Conservation (phyloP, 2,113 vertebrate genomes). For the Jaculus jaculus region DNA sequence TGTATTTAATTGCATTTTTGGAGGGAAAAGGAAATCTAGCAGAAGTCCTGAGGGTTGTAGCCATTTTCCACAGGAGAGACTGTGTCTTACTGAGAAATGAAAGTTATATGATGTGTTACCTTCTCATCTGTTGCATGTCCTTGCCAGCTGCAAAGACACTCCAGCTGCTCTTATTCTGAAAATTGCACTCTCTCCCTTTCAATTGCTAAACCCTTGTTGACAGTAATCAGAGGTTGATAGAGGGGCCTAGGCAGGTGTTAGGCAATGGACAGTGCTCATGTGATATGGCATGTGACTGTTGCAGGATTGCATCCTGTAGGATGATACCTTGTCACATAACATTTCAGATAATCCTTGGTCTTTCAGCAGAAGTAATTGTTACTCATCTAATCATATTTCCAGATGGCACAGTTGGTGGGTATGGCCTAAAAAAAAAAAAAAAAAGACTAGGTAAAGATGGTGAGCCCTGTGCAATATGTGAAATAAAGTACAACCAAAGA, state of each 20-base stretch:
- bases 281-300: slow-evolving; percentile 71
- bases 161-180: slow-evolving; percentile 68
- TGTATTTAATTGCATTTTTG: slow-evolving; percentile 69
- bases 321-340: slow-evolving; percentile 67
- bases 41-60: slow-evolving; percentile 61
- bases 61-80: slow-evolving; percentile 49
- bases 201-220: slow-evolving; percentile 77
- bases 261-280: neutral
- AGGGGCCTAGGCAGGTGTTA: slow-evolving; percentile 56
- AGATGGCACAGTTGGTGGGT: slow-evolving; percentile 65
- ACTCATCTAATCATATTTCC: slow-evolving; percentile 77
- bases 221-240: slow-evolving; percentile 78
- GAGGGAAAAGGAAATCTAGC: slow-evolving; percentile 19
- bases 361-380: slow-evolving; percentile 77
- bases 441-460: neutral
- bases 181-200: slow-evolving; percentile 39
- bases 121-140: slow-evolving; percentile 72
- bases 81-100: slow-evolving; percentile 61
- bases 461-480: neutral
- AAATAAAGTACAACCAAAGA: neutral
- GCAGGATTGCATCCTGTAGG: slow-evolving; percentile 72
- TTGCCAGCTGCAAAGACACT: slow-evolving; percentile 68
- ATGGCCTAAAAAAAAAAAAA: slow-evolving; percentile 56
- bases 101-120: slow-evolving; percentile 72
- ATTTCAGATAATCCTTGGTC: slow-evolving; percentile 67